Evolutionary conservation across 2,113 vertebrate species (phyloP), one percentile per base, ranked within the genome.

Genomic region (Orthonyx spaldingii): DNA sequence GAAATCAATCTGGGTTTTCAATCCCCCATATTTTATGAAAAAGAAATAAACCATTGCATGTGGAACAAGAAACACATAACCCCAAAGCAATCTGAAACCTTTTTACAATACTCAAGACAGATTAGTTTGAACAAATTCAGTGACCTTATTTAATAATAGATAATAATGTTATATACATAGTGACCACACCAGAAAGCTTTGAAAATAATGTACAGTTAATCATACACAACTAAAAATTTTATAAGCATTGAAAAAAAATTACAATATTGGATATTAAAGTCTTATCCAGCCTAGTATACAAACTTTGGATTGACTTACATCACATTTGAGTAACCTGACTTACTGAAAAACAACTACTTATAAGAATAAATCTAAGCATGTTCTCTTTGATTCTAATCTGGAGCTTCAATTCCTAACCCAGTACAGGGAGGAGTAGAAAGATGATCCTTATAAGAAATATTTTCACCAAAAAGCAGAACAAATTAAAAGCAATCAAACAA

Each of bases 1-100:
- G 95, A 97, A 97, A 98, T 97, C 97, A 97, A 97, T 95, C 69
- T 92, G 53, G 83, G 65, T 66, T 97, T 85, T 80, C 79, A 88
- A 70, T 96, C 32, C 86, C 39, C 41, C 14, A 15, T 79, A 85
- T 96, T 95, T 97, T 87, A 93, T 19, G 41, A 78, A 94, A 87
- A 80, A 93, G 3, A 83, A 90, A 94, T 15, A 93, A 93, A 74
- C 49, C 76, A 82, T 41, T 84, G 78, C 64, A 92, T 41, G 75
- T 69, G 74, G 96, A 97, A 92, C 64, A 91, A 91, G 86, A 83
- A 91, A 22, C 61, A 83, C 66, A 87, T 56, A 80, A 87, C 91
- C 95, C 78, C 87, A 88, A 93, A 90, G 66, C 68, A 94, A 90
- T 56, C 19, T 63, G 44, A 89, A 96, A 88, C 59, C 56, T 81